Evolutionary conservation across 2,888 invertebrate species (phyloP).

Genomic region (Aphodius granarius): DNA sequence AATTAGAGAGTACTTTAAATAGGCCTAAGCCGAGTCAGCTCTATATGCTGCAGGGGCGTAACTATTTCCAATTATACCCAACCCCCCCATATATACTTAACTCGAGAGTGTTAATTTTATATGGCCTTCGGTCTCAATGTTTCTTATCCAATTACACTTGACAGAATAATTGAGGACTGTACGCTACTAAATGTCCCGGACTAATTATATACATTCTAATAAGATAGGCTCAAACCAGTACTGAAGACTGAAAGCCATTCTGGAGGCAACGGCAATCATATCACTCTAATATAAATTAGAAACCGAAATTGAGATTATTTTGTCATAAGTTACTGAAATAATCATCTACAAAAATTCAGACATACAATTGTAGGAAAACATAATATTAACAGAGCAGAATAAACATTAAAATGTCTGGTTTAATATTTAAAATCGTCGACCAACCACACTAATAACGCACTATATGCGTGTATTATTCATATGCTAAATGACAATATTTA

Average conservation of each 20-base stretch:
- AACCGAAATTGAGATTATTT: background rate
- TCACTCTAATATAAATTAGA: background rate
- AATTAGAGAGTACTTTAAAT: background rate
- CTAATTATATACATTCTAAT: slow-evolving; percentile 22
- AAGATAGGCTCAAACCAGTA: background rate
- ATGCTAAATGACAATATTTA: background rate
- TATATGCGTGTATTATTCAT: background rate
- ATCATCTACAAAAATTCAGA: too few relatives aligned
- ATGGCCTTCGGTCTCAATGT: slow-evolving; percentile 22
- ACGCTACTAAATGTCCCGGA: slow-evolving; percentile 18
- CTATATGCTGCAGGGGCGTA: background rate
- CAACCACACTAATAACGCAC: background rate
- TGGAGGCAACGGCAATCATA: background rate
- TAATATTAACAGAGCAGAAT: too few relatives aligned
- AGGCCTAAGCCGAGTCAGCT: background rate
- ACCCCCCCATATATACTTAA: slow-evolving; percentile 1
- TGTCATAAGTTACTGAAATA: too few relatives aligned
- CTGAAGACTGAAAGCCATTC: background rate
- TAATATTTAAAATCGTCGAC: background rate
- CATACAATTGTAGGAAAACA: too few relatives aligned
- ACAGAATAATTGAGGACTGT: slow-evolving; percentile 26
- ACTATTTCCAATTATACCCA: background rate
- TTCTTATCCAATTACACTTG: slow-evolving; percentile 32
- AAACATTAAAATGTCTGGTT: background rate
- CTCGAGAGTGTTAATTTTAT: background rate